Evolutionary conservation across 2,113 vertebrate genomes (phyloP).

Genomic region (Brachyhypopomus occidentalis): DNA sequence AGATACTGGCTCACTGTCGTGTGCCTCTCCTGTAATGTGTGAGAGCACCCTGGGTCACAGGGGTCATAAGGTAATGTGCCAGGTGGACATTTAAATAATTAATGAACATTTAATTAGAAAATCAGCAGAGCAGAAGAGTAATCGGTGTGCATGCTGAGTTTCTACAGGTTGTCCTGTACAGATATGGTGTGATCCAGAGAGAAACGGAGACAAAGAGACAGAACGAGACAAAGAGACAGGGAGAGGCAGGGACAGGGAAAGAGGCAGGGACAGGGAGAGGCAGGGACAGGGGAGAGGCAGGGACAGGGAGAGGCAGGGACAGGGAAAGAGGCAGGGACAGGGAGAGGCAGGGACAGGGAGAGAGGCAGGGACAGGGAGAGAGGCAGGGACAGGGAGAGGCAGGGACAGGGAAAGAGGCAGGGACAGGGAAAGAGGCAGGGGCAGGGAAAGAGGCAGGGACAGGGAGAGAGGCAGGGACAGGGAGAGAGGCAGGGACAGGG

Average conservation of each 20-base stretch:
- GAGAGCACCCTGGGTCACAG: not conserved
- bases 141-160: slow-evolving; percentile 20
- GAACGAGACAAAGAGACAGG: no score
- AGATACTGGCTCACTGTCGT: not conserved
- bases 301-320: no score
- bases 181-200: slow-evolving; percentile 21
- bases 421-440: no score
- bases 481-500: slow-evolving; percentile 18
- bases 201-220: not conserved
- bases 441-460: not conserved
- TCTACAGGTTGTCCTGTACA: not conserved
- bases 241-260: no score
- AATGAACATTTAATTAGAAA: slow-evolving; percentile 38
- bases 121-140: slow-evolving; percentile 24
- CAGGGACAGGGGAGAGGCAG: no score
- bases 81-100: not conserved
- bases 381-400: no score
- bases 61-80: not conserved
- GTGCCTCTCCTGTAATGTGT: not conserved
- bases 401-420: no score
- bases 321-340: no score
- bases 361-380: no score
- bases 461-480: slow-evolving; percentile 32
- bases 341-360: no score
- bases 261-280: no score